Base-by-base conservation (phyloP, 2,888 invertebrate species). In the Ommatoiulus sabulosus region DNA sequence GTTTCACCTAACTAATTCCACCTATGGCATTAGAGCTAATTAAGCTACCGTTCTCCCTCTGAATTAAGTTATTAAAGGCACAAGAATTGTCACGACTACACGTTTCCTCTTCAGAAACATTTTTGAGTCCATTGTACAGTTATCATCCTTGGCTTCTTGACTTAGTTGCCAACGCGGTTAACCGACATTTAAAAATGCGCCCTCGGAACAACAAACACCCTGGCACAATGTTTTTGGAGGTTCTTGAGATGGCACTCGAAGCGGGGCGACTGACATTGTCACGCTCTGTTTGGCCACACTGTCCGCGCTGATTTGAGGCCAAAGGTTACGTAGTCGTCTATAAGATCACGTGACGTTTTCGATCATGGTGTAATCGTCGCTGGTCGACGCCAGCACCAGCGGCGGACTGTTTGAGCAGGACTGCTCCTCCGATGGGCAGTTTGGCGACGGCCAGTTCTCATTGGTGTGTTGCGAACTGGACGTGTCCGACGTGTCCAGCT, bases 391-490 rank as follows among this genome's bases (percentile, higher is more conserved):
- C 85, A 44, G 43, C 17, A 44, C 46, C n/a, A 44, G 57, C 8
- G 52, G 43, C 8, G 87, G 87, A 52, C 52, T 87, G 35, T 87
- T 52, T 17, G 87, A 87, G 20, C 35, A 87, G 3, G 52, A 43
- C 44, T 85, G 85, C 43, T 87, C 87, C 12, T 87, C 87, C 5
- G 43, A 44, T 46, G 87, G 87, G 43, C 46, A 87, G 48, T 87
- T 87, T 5, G 87, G 87, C n/a, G 85, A 85, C 7, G 44, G 86
- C 87, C 87, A 87, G 87, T 46, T 48, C 4, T 87, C 87, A 20
- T 87, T 87, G 43, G 87, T 87, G 44, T 48, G 87, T 15, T 87
- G 87, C 12, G 87, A 87, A 52, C 52, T 87, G n/a, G 52, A 48
- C 15, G 87, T 48, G 52, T 87, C 87, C 20, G 72, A 72, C 4